A percentile compares a stretch with the other conserved stretches of the same genome.
Conservation (phyloP, 2,113 vertebrate species). For the Hypanus sabinus region DNA sequence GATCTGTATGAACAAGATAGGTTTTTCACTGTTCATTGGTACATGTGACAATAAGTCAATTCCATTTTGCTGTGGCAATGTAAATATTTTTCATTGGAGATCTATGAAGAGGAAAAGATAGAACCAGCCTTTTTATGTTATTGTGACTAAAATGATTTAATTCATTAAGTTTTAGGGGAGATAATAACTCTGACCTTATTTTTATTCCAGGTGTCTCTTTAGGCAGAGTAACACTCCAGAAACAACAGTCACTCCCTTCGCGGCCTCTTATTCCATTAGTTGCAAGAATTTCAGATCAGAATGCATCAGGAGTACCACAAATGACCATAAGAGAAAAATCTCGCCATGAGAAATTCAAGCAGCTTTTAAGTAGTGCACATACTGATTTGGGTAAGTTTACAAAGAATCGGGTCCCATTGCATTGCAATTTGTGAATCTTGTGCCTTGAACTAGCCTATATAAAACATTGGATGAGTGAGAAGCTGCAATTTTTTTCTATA, state of each 20-base stretch:
- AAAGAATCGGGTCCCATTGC: neutral
- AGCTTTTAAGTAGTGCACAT: slow-evolving; percentile 82
- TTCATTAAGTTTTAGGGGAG: neutral
- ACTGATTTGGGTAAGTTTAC: slow-evolving; percentile 79
- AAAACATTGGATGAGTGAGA: too few species aligned
- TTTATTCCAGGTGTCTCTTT: slow-evolving; percentile 54
- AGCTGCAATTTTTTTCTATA: too few species aligned
- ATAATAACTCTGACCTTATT: neutral
- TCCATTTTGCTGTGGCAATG: neutral
- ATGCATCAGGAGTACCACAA: slow-evolving; percentile 84
- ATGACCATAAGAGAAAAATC: slow-evolving; percentile 92
- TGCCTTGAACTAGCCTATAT: neutral
- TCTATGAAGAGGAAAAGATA: neutral
- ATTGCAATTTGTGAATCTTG: neutral
- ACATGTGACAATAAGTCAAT: too few species aligned
- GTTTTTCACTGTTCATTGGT: too few species aligned
- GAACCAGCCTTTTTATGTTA: neutral
- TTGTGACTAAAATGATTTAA: neutral
- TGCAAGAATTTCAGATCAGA: slow-evolving; percentile 94
- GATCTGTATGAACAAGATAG: too few species aligned
- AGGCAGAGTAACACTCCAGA: slow-evolving; percentile 70
- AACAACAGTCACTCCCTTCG: slow-evolving; percentile 83
- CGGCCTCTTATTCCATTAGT: slow-evolving; percentile 88
- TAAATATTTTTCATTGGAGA: neutral
- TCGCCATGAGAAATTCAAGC: slow-evolving; percentile 85